phyloP scores from a whole-genome alignment of 2,797 vertebrate genomes.

The Xenentodon cancila region DNA sequence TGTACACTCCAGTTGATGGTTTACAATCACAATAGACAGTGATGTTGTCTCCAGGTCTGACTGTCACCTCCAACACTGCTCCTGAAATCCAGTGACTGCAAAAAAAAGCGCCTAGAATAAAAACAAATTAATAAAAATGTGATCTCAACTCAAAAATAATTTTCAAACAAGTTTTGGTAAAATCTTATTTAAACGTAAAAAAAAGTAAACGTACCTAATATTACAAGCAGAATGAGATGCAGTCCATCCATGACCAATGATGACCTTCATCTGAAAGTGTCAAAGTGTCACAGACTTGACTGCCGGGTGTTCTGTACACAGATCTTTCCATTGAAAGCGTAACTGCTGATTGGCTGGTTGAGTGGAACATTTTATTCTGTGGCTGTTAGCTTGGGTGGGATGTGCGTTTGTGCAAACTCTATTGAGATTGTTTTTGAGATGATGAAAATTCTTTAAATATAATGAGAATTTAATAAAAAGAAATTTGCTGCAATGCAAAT shows the following conservation, averaged over 20 bases:
- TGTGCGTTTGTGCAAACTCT: no score
- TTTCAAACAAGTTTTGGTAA: background rate
- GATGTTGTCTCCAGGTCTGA: constrained; percentile 50
- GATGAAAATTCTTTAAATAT: no score
- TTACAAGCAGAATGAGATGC: background rate
- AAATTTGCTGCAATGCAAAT: no score
- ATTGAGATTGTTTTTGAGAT: no score
- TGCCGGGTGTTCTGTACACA: background rate
- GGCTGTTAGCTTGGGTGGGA: constrained; percentile 1
- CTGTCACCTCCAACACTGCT: constrained; percentile 11
- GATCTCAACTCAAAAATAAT: background rate
- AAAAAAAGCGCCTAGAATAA: constrained; percentile 29
- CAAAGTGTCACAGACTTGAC: background rate
- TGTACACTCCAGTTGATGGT: background rate
- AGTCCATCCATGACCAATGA: constrained; percentile 14
- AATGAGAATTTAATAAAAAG: no score
- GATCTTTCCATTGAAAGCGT: constrained; percentile 34
- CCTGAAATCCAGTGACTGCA: constrained; percentile 9
- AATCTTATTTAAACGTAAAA: background rate
- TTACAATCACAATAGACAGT: constrained; percentile 59
- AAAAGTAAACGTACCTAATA: constrained; percentile 21
- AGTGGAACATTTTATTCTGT: constrained; percentile 34
- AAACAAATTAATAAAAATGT: background rate
- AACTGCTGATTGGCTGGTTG: constrained; percentile 18
- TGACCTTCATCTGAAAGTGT: background rate